These are phyloP conservation scores for Dromaius novaehollandiae DNA, from an alignment of 2,113 vertebrate genomes.

Conservation along the genomic window DNA sequence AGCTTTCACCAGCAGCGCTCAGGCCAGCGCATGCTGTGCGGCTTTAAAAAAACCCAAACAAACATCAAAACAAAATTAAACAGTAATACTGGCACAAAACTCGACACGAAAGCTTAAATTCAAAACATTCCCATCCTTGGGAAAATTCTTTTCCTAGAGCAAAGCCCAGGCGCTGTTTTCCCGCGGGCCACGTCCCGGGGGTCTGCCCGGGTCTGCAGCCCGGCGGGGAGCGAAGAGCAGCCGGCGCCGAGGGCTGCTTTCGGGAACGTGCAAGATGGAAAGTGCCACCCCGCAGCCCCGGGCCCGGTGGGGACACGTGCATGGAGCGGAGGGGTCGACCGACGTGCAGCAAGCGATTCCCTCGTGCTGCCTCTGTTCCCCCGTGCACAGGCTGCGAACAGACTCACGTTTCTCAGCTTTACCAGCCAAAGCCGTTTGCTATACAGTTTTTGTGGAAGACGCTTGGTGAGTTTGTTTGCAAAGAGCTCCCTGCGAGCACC, in stretches of 20 bases:
- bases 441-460: rapidly evolving
- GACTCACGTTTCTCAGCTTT: background rate
- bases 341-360: too few relatives aligned
- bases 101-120: background rate
- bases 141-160: background rate
- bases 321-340: background rate
- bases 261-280: background rate
- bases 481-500: rapidly evolving
- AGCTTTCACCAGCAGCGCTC: background rate
- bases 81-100: background rate
- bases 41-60: background rate
- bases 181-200: background rate
- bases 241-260: background rate
- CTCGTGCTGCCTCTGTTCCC: background rate
- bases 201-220: background rate
- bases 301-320: background rate
- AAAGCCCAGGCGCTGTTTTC: rapidly evolving
- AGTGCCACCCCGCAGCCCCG: background rate
- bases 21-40: background rate
- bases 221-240: rapidly evolving
- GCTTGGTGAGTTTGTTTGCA: background rate
- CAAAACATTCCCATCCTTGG: background rate
- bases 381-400: background rate
- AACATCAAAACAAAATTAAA: background rate
- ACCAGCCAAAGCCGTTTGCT: background rate